Evolutionary conservation across 2,888 invertebrate genomes (phyloP).

Genomic region (Melipona beecheii): DNA sequence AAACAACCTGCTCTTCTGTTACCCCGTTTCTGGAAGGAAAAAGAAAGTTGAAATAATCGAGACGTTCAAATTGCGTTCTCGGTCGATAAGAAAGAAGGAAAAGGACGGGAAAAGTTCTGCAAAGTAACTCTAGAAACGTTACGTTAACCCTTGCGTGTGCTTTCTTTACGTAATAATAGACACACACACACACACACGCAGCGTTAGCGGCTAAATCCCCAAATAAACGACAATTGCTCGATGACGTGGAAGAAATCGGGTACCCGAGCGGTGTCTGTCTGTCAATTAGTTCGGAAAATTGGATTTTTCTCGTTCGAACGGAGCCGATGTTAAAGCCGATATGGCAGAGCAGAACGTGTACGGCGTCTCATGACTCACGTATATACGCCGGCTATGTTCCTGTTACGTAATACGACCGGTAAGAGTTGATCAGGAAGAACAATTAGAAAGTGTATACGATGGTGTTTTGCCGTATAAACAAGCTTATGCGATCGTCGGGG

Average conservation of each 20-base stretch:
- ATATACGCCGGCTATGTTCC: conserved; percentile 3
- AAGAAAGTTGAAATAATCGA: background rate
- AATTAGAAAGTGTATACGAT: conserved; percentile 73
- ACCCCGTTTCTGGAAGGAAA: too few relatives aligned
- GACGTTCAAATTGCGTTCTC: background rate
- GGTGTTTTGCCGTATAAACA: conserved; percentile 54
- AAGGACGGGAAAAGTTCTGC: too few relatives aligned
- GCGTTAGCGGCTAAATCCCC: background rate
- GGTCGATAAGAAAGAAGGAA: background rate
- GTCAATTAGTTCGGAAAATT: conserved; percentile 15
- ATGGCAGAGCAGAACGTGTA: background rate
- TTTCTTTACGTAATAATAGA: background rate
- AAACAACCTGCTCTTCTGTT: too few relatives aligned
- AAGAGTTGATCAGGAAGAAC: conserved; percentile 75
- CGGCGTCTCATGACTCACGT: conserved; percentile 29
- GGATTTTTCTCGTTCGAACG: background rate
- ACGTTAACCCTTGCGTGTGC: background rate
- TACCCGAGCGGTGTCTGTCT: background rate
- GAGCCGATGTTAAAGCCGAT: background rate
- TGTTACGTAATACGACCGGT: conserved; percentile 57
- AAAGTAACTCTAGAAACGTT: background rate
- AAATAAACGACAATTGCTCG: background rate
- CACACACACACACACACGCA: too few relatives aligned
- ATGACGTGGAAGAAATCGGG: background rate
- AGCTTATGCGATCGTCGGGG: conserved; percentile 47